Base-by-base conservation (phyloP, 2,888 invertebrate species). In the Amphipyra tragopoginis region DNA sequence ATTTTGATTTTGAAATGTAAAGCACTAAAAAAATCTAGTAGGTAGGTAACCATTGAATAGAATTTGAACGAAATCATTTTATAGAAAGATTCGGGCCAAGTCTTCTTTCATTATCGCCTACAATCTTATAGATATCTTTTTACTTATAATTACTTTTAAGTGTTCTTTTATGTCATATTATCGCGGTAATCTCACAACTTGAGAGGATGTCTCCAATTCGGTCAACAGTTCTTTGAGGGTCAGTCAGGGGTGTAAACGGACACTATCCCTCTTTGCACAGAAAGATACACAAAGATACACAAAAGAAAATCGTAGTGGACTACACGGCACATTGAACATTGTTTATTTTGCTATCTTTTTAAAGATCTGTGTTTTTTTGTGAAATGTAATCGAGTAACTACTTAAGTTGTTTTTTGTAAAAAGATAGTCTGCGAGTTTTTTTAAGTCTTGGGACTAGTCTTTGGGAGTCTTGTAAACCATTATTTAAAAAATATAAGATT, bases 161-260 rank as follows among this genome's bases (percentile, higher is more conserved):
- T 44, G 51, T 54, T 54, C 34, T 34, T 51, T 62, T 62, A 50
- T 61, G 53, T 48, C 47, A 40, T 7, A 45, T 44, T 63, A 66
- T 73, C 56, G 53, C 54, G 70, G 73, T 62, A 56, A 76, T 66
- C 60, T 53, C 21, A 36, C 11, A 47, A 47, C 54, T 51, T 0
- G 9, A 58, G 53, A 52, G 39, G 40, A 47, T 43, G 75, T 59
- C 65, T 66, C 54, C 59, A 53, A 67, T 72, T 80, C 73, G 73
- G 74, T 55, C 72, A 77, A 77, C 77, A 75, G 50, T 73, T 75
- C 79, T 88, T 86, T 86, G 79, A 72, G 68, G 77, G 67, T 58
- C 79, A 79, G 48, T 80, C 79, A 73, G 69, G 80, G 77, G 82
- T 85, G 86, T 82, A 87, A 83, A 65, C 67, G 86, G 82, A 74